Base-by-base conservation (phyloP, 2,888 invertebrate genomes). In the Dryadula phaetusa region DNA sequence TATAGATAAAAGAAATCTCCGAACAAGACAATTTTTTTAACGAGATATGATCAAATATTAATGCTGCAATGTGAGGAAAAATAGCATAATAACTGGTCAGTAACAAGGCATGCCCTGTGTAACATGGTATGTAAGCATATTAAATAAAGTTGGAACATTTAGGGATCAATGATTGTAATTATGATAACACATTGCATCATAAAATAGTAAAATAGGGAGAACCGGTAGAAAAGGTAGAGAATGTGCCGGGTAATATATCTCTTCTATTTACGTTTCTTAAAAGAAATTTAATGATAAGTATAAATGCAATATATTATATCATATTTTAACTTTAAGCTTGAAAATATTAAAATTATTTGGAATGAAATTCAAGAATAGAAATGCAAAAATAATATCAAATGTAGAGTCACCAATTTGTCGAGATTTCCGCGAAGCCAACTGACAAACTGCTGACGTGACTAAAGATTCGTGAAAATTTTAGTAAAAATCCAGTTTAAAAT, bases 291-390 rank as follows among this genome's bases (percentile, higher is more conserved):
- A n/a, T n/a, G n/a, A n/a, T n/a, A n/a, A n/a, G n/a, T n/a, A n/a
- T n/a, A n/a, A n/a, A n/a, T n/a, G n/a, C n/a, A n/a, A n/a, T 3
- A 7, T 12, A 47, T 20, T 5, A 22, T 14, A n/a, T 47, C 8
- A 47, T 22, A 14, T 25, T 16, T 22, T n/a, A 18, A 28, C 18
- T 3, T 28, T 32, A n/a, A n/a, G 12, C 25, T 16, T 8, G 10
- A 44, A 18, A 32, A 12, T 44, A 42, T 28, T 16, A 28, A 25
- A 28, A 25, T 25, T 25, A 28, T 44, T 58, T 58, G 12, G 42
- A 28, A 0, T 42, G 10, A 60, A 28, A 42, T 49, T 40, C 42
- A 71, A 73, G 72, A 73, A 72, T 79, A 70, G 70, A 72, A 72
- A 72, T 70, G 66, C 67, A 65, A 70, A 69, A 64, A 67, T 66